A percentile compares a stretch with the other conserved stretches of the same genome.
These are phyloP conservation scores for Andrena chrysosceles DNA, from an alignment of 2,888 invertebrate species.

Conservation along the genomic window DNA sequence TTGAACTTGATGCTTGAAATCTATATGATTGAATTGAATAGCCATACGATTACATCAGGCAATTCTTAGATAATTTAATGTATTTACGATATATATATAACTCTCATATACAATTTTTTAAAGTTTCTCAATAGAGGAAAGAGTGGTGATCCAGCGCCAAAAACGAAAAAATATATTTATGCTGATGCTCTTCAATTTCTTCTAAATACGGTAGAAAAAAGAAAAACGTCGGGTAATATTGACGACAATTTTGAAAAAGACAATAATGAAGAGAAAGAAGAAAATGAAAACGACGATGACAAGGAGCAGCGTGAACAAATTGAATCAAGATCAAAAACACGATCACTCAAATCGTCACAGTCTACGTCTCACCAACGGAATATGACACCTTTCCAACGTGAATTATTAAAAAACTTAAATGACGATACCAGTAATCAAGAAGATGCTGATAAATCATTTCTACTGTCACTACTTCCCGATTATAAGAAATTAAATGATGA, in stretches of 20 bases:
- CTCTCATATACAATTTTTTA: neutral
- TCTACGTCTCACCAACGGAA: neutral
- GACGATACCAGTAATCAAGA: neutral
- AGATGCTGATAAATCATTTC: neutral
- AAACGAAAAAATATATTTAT: slow-evolving; percentile 3
- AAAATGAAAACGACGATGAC: slow-evolving; percentile 3
- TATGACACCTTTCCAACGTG: slow-evolving; percentile 1
- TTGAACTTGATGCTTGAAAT: no score
- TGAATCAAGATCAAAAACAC: slow-evolving; percentile 1
- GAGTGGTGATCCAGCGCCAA: neutral
- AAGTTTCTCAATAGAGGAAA: slow-evolving; percentile 3
- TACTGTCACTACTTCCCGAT: neutral
- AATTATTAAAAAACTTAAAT: neutral
- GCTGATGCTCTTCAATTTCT: slow-evolving; percentile 1
- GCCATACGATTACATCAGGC: no score
- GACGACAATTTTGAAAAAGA: neutral
- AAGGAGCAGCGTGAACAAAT: neutral
- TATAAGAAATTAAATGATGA: neutral
- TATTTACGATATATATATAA: no score
- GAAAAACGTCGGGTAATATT: slow-evolving; percentile 3
- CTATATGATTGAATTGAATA: no score
- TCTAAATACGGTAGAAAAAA: slow-evolving; percentile 3
- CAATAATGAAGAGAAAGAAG: neutral
- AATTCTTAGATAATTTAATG: no score
- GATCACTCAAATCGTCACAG: neutral